phyloP scores from a whole-genome alignment of 2,113 vertebrate species.

The Gymnorhina tibicen region DNA sequence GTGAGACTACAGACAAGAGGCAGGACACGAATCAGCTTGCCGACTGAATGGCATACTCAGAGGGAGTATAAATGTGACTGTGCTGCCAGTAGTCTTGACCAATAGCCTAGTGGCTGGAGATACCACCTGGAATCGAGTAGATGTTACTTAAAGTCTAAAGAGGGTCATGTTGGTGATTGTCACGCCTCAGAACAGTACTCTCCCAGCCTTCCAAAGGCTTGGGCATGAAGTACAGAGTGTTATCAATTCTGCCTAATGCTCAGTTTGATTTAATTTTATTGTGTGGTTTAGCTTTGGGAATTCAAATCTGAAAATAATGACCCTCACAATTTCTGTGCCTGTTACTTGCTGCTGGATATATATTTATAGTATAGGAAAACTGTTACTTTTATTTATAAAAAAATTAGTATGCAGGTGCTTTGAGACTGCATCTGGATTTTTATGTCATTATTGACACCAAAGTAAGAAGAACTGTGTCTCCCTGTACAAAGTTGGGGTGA shows the following conservation, averaged over 20 bases:
- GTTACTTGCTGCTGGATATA: not conserved
- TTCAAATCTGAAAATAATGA: not conserved
- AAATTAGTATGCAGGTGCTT: not conserved
- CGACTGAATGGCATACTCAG: not conserved
- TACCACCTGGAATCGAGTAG: not conserved
- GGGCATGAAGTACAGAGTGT: rapidly evolving
- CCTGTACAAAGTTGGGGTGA: not conserved
- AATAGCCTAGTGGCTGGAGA: not conserved
- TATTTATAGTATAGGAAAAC: not conserved
- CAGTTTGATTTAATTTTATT: not conserved
- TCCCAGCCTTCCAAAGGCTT: not conserved
- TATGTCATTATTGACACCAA: not conserved
- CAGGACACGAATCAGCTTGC: not conserved
- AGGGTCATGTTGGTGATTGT: not conserved
- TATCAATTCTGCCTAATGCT: not conserved
- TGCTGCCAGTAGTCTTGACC: not conserved
- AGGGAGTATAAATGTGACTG: not conserved
- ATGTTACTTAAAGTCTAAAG: not conserved
- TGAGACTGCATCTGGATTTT: not conserved
- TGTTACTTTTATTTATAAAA: not conserved
- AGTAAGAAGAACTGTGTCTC: not conserved
- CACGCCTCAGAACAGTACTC: not conserved
- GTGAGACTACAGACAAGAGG: not conserved
- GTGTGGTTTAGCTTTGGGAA: not conserved
- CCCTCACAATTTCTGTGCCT: not conserved